These are phyloP conservation scores for Astreopora myriophthalma DNA, from an alignment of 64 coral and sea anemone genomes.

Conservation along the genomic window DNA sequence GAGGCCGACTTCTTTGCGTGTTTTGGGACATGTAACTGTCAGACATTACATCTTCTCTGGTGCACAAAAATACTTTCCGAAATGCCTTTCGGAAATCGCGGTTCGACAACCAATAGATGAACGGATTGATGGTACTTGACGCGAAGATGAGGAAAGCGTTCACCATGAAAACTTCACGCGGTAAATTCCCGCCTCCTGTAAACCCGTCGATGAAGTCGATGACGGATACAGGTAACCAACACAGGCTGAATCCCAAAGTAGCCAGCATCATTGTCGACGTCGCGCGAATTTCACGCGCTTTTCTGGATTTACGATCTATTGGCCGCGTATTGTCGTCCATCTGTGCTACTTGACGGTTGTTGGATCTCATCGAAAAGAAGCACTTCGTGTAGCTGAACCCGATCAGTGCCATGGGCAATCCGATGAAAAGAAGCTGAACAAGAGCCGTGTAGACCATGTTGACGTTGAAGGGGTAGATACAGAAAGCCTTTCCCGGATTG, in stretches of 20 bases:
- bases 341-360: conserved; percentile 37
- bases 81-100: conserved; percentile 56
- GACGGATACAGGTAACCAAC: conserved; percentile 66
- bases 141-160: conserved; percentile 53
- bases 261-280: conserved; percentile 69
- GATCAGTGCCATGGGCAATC: conserved; percentile 45
- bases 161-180: conserved; percentile 61
- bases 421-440: conserved; percentile 55
- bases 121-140: conserved; percentile 70
- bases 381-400: conserved; percentile 49
- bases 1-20: background rate
- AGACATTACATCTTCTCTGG: background rate
- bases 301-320: background rate
- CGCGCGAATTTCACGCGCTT: conserved; percentile 57
- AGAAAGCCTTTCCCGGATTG: conserved; percentile 63
- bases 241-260: conserved; percentile 58
- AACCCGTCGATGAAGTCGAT: conserved; percentile 69
- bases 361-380: conserved; percentile 24
- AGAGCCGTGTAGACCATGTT: conserved; percentile 57
- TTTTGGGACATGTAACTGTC: background rate
- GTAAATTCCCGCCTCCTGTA: conserved; percentile 69
- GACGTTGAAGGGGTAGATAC: conserved; percentile 73
- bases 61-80: conserved; percentile 11
- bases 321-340: background rate
- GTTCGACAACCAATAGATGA: conserved; percentile 80